These are phyloP conservation scores for Anoplophora glabripennis DNA, from an alignment of 1,140 invertebrate species.

Conservation along the genomic window DNA sequence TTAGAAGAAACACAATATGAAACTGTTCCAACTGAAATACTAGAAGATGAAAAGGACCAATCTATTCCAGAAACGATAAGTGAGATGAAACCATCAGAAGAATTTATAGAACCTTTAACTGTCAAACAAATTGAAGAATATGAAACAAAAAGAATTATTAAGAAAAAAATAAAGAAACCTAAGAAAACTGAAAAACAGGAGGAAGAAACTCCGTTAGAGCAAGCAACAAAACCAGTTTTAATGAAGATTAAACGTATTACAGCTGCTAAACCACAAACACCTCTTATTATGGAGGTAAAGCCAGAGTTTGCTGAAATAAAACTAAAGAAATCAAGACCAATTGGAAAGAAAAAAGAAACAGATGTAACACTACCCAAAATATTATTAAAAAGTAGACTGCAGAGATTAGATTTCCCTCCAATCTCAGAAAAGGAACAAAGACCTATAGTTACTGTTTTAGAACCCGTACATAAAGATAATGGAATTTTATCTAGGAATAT, in stretches of 20 bases:
- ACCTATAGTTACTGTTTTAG: conserved; percentile 52
- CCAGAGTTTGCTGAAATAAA: conserved; percentile 44
- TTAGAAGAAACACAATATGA: conserved; percentile 45
- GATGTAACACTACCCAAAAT: conserved; percentile 60
- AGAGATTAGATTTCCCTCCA: conserved; percentile 60
- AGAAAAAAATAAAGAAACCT: conserved; percentile 60
- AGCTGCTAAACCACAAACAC: conserved; percentile 21
- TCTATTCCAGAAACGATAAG: conserved; percentile 45
- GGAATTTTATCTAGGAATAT: conserved; percentile 70
- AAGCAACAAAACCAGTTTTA: conserved; percentile 11
- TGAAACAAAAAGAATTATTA: conserved; percentile 37
- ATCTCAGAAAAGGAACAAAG: conserved; percentile 46
- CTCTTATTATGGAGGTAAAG: conserved; percentile 22
- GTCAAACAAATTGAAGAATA: conserved; percentile 50
- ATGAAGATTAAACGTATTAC: conserved; percentile 14
- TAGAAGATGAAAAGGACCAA: conserved; percentile 50
- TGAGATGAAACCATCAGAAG: conserved; percentile 36
- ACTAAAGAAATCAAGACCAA: conserved; percentile 41
- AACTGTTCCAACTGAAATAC: conserved; percentile 44
- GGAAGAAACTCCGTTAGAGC: conserved; percentile 44
- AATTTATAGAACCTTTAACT: conserved; percentile 44
- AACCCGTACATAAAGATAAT: conserved; percentile 56
- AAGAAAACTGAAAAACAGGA: conserved; percentile 51
- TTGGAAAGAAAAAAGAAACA: conserved; percentile 39
- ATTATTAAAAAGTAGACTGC: conserved; percentile 62